A percentile compares a stretch with the other conserved stretches of the same genome.
Conservation (phyloP, 2,888 invertebrate species). For the Cephus sareptanus region DNA sequence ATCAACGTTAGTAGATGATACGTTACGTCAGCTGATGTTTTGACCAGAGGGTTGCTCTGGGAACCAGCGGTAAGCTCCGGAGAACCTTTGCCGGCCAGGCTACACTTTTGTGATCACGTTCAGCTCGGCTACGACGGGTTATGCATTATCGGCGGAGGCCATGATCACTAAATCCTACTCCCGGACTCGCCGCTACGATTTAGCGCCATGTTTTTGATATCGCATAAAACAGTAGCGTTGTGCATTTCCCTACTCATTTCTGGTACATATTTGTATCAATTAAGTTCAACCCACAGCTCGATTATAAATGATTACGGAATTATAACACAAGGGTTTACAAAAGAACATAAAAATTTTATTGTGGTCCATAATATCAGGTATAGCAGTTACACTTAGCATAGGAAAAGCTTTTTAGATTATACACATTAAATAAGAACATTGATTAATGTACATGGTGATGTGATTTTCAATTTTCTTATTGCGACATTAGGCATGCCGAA, state of each 20-base stretch:
- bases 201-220: no score
- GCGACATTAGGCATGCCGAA: neutral
- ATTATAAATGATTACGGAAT: neutral
- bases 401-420: slow-evolving; percentile 12
- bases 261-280: neutral
- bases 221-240: no score
- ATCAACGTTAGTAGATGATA: neutral
- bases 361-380: slow-evolving; percentile 51
- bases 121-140: no score
- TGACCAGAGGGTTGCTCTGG: no score
- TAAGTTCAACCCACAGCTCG: neutral
- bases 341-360: slow-evolving; percentile 60
- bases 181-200: no score
- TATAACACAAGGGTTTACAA: slow-evolving; percentile 26
- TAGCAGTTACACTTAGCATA: slow-evolving; percentile 43
- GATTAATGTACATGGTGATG: slow-evolving; percentile 10
- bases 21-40: no score
- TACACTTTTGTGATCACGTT: no score
- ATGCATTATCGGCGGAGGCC: no score
- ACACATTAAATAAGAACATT: slow-evolving; percentile 21
- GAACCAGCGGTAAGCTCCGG: no score
- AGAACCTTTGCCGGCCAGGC: no score
- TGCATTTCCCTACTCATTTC: no score
- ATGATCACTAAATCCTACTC: no score
- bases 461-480: slow-evolving; percentile 6